Conservation (phyloP, 2,888 invertebrate genomes). For the Heteromurus nitidus region DNA sequence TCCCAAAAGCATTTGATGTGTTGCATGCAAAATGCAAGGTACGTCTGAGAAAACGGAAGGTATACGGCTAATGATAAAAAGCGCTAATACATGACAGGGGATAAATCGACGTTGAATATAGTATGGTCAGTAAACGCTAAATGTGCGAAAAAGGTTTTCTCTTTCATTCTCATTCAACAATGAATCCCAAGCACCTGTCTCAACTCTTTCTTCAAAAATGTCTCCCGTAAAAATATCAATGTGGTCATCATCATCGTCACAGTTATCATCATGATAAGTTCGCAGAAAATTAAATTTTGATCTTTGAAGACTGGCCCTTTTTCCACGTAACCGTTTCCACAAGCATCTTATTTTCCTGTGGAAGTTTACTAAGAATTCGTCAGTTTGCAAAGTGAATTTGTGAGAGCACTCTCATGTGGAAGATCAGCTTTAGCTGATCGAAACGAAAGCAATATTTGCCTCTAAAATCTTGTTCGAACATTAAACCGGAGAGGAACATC, state of each 20-base stretch:
- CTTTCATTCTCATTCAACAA: constrained; percentile 54
- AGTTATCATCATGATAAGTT: not conserved
- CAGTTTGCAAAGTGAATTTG: constrained; percentile 7
- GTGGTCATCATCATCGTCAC: not conserved
- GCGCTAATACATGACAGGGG: constrained; percentile 52
- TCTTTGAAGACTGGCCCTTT: not conserved
- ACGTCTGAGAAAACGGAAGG: not conserved
- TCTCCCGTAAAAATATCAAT: constrained; percentile 11
- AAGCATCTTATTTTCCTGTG: not conserved
- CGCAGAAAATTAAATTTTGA: not conserved
- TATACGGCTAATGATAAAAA: not conserved
- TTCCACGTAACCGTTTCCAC: not conserved
- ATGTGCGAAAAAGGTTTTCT: constrained; percentile 51
- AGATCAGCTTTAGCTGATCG: not conserved
- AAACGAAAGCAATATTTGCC: too few species aligned
- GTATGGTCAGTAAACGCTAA: not conserved
- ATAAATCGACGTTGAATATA: constrained; percentile 20
- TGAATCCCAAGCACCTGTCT: constrained; percentile 25
- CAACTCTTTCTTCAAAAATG: constrained; percentile 37
- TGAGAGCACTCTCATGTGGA: not conserved
- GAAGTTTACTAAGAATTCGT: too few species aligned
- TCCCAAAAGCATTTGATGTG: not conserved
- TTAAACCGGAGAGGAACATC: not conserved
- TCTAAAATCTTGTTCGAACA: too few species aligned
- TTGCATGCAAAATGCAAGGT: not conserved